These are phyloP conservation scores for Sipha maydis DNA, from an alignment of 2,888 invertebrate species.

Conservation along the genomic window DNA sequence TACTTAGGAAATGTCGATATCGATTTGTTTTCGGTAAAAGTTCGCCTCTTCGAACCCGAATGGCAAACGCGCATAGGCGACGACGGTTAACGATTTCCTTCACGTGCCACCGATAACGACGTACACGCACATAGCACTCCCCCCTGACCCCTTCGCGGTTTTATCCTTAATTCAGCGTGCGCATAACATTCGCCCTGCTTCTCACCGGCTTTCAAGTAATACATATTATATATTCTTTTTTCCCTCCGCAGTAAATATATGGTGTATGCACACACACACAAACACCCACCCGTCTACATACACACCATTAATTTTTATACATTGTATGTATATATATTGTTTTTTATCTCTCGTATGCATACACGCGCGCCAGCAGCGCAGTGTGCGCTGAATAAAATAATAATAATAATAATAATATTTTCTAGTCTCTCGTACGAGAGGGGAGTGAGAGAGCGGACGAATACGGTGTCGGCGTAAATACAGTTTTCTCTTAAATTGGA, in stretches of 20 bases:
- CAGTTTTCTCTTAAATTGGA: slow-evolving; percentile 62
- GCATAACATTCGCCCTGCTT: no score
- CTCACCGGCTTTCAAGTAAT: no score
- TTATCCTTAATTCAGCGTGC: no score
- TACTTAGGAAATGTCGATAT: no score
- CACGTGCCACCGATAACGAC: background rate
- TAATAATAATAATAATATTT: slow-evolving; percentile 54
- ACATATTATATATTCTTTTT: no score
- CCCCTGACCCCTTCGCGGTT: no score
- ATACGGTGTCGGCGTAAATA: slow-evolving; percentile 38
- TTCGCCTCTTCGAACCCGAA: no score
- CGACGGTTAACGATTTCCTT: background rate
- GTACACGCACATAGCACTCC: background rate
- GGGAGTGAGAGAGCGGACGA: background rate
- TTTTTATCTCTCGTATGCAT: slow-evolving; percentile 52
- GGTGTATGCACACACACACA: background rate
- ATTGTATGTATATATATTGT: no score
- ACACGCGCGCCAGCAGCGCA: background rate
- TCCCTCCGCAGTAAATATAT: no score
- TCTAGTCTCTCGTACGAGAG: slow-evolving; percentile 20
- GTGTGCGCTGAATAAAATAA: slow-evolving; percentile 49
- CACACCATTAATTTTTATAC: no score
- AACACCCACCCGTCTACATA: background rate
- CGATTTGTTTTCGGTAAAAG: no score
- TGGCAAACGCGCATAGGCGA: background rate